Percentiles rank a stretch among this genome's conserved stretches.
phyloP scores from a whole-genome alignment of 2,113 vertebrate genomes.

The Lipotes vexillifer region DNA sequence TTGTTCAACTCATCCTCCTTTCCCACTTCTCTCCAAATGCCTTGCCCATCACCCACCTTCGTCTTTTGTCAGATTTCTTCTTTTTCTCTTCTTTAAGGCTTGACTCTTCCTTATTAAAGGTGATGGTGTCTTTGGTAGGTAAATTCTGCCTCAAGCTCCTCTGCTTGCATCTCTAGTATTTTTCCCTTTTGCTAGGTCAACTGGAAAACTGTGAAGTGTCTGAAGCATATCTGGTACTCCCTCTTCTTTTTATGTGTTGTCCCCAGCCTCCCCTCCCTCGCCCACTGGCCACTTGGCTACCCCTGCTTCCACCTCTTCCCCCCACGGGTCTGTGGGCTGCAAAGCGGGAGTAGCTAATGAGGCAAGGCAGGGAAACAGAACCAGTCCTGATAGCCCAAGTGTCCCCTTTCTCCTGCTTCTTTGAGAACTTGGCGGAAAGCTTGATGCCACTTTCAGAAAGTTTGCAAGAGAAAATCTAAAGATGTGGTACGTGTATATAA shows the following conservation, averaged over 20 bases:
- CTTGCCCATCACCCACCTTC: neutral
- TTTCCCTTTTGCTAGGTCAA: neutral
- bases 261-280: neutral
- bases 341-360: neutral
- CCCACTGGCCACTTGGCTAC: neutral
- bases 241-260: neutral
- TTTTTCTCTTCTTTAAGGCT: neutral
- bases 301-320: neutral
- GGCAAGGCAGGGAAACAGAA: neutral
- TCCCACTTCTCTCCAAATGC: neutral
- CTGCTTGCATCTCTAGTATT: neutral
- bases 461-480: neutral
- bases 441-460: neutral
- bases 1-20: neutral
- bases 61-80: neutral
- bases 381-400: neutral
- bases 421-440: neutral
- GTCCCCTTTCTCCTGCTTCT: neutral
- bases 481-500: neutral
- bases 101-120: neutral
- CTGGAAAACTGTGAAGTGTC: neutral
- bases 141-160: neutral
- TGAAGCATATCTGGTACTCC: neutral
- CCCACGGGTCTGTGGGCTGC: rapidly evolving
- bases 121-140: neutral